A percentile compares a stretch with the other conserved stretches of the same genome.
These are phyloP conservation scores for Darevskia mixta DNA, from an alignment of 2,797 vertebrate species.

Conservation along the genomic window DNA sequence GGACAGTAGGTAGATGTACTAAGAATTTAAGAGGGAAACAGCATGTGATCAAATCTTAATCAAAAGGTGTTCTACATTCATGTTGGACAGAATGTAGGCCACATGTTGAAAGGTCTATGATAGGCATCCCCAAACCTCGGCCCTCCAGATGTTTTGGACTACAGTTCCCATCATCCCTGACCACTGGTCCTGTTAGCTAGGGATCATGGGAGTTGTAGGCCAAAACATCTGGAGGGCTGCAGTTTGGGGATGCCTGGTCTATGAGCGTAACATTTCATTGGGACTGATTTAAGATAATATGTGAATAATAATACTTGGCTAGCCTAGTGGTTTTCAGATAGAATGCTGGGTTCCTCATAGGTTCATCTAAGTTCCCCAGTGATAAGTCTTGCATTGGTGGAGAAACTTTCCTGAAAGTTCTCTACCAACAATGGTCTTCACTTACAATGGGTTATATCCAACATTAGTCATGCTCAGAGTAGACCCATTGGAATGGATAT, in stretches of 20 bases:
- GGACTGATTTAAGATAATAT: neutral
- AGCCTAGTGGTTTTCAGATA: neutral
- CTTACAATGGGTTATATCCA: neutral
- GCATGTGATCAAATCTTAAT: neutral
- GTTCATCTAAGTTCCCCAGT: neutral
- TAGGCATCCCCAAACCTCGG: no score
- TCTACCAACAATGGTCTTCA: neutral
- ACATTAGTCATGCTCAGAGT: no score
- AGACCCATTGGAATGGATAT: no score
- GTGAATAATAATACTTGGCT: neutral
- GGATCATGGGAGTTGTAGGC: no score
- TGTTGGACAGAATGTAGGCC: neutral
- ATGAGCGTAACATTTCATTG: neutral
- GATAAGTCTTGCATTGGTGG: neutral
- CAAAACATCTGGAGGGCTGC: no score
- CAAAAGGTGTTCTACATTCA: neutral
- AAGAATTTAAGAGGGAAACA: neutral
- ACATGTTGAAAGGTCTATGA: neutral
- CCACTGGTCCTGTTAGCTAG: no score
- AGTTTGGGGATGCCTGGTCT: neutral
- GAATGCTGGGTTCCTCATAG: neutral
- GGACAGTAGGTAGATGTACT: neutral
- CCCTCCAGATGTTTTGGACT: no score
- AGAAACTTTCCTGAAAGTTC: neutral
- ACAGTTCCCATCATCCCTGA: no score